These are phyloP conservation scores for Tautogolabrus adspersus DNA, from an alignment of 2,113 vertebrate species.

Conservation along the genomic window DNA sequence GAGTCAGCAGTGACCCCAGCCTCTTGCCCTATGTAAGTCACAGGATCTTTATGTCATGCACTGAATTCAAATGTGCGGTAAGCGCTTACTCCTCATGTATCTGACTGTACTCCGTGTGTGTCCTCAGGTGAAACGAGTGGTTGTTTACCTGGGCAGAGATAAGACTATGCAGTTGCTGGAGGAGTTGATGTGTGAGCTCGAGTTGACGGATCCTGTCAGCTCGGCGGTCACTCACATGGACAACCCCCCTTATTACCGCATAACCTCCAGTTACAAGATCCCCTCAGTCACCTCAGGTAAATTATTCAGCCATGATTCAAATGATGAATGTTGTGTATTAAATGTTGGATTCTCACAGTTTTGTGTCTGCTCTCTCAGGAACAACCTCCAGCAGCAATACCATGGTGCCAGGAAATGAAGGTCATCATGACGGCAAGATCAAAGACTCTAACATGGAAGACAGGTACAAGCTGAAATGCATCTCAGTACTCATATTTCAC, in stretches of 20 bases:
- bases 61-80: background rate
- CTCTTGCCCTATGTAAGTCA: slow-evolving; percentile 96
- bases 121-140: slow-evolving; percentile 96
- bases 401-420: slow-evolving; percentile 94
- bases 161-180: slow-evolving; percentile 99
- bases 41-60: background rate
- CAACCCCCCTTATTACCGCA: slow-evolving; percentile 97
- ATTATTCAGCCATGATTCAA: background rate
- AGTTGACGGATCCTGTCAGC: slow-evolving; percentile 94
- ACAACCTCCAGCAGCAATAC: slow-evolving; percentile 99
- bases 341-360: background rate
- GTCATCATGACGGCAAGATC: slow-evolving; percentile 89
- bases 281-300: slow-evolving; percentile 98
- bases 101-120: background rate
- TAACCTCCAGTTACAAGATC: slow-evolving; percentile 96
- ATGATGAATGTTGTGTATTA: background rate
- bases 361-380: slow-evolving; percentile 79
- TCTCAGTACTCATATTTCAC: too few relatives aligned
- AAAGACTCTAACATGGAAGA: slow-evolving; percentile 94
- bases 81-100: background rate
- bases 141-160: slow-evolving; percentile 98
- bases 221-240: slow-evolving; percentile 98
- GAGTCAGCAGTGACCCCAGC: slow-evolving; percentile 97
- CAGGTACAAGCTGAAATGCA: slow-evolving; percentile 78
- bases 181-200: slow-evolving; percentile 95